A percentile compares a stretch with the other conserved stretches of the same genome.
Evolutionary conservation across 2,888 invertebrate species (phyloP).

Genomic region (Eledona agricola): DNA sequence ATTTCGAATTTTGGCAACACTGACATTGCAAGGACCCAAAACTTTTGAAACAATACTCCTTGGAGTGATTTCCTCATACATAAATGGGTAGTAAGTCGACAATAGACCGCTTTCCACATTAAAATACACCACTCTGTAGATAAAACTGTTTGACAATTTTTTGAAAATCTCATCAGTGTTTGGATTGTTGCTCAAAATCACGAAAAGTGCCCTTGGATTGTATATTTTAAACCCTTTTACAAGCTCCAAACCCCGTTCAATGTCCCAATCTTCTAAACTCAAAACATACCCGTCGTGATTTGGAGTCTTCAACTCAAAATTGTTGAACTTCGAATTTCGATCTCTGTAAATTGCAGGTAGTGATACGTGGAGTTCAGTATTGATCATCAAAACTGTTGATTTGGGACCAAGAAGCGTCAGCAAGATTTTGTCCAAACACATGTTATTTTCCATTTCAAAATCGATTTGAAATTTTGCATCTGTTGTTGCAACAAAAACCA

Average conservation of each 20-base stretch:
- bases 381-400: too few relatives aligned
- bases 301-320: background rate
- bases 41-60: background rate
- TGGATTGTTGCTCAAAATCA: background rate
- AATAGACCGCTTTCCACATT: background rate
- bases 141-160: background rate
- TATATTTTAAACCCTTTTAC: background rate
- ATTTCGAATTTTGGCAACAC: background rate
- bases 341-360: too few relatives aligned
- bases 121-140: background rate
- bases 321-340: too few relatives aligned
- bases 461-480: too few relatives aligned
- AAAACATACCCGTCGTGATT: slow-evolving; percentile 4
- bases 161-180: background rate
- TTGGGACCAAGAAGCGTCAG: too few relatives aligned
- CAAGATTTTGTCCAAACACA: too few relatives aligned
- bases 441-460: too few relatives aligned
- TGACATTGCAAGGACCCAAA: background rate
- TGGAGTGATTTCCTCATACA: background rate
- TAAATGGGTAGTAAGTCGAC: background rate
- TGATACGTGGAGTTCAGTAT: too few relatives aligned
- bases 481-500: too few relatives aligned
- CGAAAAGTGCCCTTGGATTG: slow-evolving; percentile 2
- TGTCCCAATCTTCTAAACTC: background rate
- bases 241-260: background rate